Evolutionary conservation across 2,797 vertebrate species (phyloP), one percentile per base, ranked within the genome.

Genomic region (Halcyon smyrnensis): DNA sequence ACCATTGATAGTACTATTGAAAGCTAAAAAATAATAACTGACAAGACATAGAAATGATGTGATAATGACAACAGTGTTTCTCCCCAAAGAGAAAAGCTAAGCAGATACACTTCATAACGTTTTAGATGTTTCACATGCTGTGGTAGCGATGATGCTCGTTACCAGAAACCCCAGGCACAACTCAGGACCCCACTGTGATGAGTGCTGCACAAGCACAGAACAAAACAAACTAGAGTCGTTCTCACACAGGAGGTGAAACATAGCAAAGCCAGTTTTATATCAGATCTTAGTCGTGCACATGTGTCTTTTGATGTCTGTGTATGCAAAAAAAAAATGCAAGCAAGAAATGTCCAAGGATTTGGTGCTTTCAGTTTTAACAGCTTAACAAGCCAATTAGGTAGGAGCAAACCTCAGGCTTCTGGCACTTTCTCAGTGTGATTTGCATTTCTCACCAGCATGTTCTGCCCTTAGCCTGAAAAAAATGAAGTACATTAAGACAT

Each of bases 351-450:
- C 8, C 25, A 57, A 70, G 23, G 65, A 81, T 39, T 86, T 15
- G 15, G 12, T 59, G 12, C 15, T 87, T 93, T 91, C 81, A 2
- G 13, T 70, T 89, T 68, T 75, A 87, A 77, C 62, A 76, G 37
- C 69, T 91, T 89, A 96, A 96, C 21, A 69, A 86, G 57, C 45
- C 76, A 88, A 93, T 94, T 96, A 93, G 43, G 54, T 48, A 84
- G 81, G 17, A 90, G 54, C 46, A 88, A 91, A 82, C 54, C 54
- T 94, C 1, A 0, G 59, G 67, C 28, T 91, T 89, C 83, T 94
- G 79, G 85, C 73, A 88, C 59, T 84, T 94, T 86, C 79, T 81
- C 84, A 59, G 69, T 67, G 54, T 91, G 95, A 84, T 67, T 91
- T 2, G 0, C 51, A 60, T 62, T 91, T 93, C 85, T 95, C 83